phyloP scores from a whole-genome alignment of 2,113 vertebrate genomes.

The Nettapus auritus region DNA sequence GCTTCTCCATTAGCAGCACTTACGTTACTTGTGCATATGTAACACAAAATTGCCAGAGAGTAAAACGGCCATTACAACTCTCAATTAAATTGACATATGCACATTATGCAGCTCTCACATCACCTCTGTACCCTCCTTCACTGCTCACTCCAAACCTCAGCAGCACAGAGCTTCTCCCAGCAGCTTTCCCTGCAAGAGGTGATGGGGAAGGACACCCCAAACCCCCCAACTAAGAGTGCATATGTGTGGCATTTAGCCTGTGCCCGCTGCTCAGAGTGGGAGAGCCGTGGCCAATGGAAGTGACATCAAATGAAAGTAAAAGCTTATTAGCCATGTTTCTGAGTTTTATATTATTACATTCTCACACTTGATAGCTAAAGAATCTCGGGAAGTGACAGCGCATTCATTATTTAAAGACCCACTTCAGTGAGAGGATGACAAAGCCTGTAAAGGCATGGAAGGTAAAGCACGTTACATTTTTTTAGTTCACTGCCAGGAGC shows the following conservation, averaged over 20 bases:
- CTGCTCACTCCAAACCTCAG: neutral
- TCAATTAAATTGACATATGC: slow-evolving; percentile 60
- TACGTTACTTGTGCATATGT: slow-evolving; percentile 62
- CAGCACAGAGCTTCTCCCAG: slow-evolving; percentile 24
- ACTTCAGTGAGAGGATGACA: neutral
- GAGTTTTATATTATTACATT: neutral
- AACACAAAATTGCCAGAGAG: slow-evolving; percentile 59
- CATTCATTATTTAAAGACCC: neutral
- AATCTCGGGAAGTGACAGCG: fast-evolving
- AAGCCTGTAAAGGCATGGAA: neutral
- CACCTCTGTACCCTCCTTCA: slow-evolving; percentile 24
- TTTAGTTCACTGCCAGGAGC: neutral
- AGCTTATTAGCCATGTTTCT: neutral
- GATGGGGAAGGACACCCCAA: neutral
- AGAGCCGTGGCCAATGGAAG: neutral
- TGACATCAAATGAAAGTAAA: neutral
- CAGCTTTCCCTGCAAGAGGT: neutral
- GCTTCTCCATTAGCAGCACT: slow-evolving; percentile 59
- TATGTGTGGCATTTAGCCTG: neutral
- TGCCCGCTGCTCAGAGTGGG: neutral
- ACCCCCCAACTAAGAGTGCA: neutral
- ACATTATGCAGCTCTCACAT: slow-evolving; percentile 45
- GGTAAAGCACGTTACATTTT: neutral
- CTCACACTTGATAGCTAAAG: neutral
- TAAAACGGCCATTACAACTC: slow-evolving; percentile 67